A percentile compares a stretch with the other conserved stretches of the same genome.
phyloP scores from a whole-genome alignment of 2,888 invertebrate genomes.

The Leptopilina syphax region DNA sequence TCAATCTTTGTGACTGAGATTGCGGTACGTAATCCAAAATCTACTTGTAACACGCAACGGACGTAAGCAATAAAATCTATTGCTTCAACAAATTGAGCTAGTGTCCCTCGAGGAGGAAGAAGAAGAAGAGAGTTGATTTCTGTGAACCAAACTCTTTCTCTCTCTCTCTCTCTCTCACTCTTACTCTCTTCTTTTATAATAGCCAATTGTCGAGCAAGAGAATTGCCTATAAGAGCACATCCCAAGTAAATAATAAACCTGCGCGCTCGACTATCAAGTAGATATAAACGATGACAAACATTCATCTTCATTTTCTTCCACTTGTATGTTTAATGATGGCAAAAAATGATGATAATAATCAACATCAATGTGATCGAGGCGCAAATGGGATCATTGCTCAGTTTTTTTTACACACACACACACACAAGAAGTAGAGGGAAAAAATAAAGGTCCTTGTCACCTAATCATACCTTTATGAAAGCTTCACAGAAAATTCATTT shows the following conservation, averaged over 20 bases:
- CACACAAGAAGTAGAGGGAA: too few species aligned
- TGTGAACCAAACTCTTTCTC: constrained; percentile 47
- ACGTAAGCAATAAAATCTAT: constrained; percentile 63
- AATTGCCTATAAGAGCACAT: constrained; percentile 59
- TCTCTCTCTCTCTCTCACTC: constrained; percentile 45
- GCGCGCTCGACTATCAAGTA: constrained; percentile 29
- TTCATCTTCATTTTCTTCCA: background rate
- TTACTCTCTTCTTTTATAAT: constrained; percentile 59
- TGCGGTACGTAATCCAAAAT: constrained; percentile 40
- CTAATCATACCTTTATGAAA: constrained; percentile 22
- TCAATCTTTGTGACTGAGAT: constrained; percentile 42
- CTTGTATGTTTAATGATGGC: constrained; percentile 2
- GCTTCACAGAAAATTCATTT: constrained; percentile 27
- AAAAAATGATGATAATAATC: constrained; percentile 30
- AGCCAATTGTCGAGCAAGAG: constrained; percentile 63
- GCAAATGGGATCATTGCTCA: constrained; percentile 18
- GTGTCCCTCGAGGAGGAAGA: constrained; percentile 49
- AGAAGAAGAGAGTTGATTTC: constrained; percentile 47
- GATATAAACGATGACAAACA: background rate
- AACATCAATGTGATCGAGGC: background rate
- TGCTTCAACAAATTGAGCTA: constrained; percentile 55
- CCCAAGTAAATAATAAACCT: constrained; percentile 66
- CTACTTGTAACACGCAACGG: constrained; percentile 54
- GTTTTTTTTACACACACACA: background rate
- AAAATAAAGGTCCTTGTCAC: constrained; percentile 10